phyloP scores from a whole-genome alignment of 2,888 invertebrate genomes.

The Habrosyne pyritoides region DNA sequence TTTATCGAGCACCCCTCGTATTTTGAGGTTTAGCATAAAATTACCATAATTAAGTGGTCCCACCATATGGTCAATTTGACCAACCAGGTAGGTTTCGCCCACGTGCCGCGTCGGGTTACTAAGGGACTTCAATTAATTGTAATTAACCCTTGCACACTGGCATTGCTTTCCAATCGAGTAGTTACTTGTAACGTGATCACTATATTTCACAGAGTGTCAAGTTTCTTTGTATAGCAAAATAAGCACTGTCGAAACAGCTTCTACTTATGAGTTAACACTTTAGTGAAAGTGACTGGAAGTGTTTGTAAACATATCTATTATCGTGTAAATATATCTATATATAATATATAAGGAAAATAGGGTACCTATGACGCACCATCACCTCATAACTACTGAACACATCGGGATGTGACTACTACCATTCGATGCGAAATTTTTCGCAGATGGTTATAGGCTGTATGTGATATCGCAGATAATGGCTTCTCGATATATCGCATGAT shows the following conservation, averaged over 20 bases:
- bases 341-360: too few species aligned
- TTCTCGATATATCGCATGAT: too few species aligned
- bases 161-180: slow-evolving; percentile 44
- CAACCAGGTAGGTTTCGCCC: slow-evolving; percentile 55
- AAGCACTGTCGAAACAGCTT: neutral
- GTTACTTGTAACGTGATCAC: slow-evolving; percentile 45
- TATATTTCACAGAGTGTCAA: slow-evolving; percentile 55
- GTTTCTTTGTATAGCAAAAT: slow-evolving; percentile 42
- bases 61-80: slow-evolving; percentile 66
- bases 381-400: too few species aligned
- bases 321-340: too few species aligned
- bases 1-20: slow-evolving; percentile 22
- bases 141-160: slow-evolving; percentile 57
- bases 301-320: slow-evolving; percentile 10
- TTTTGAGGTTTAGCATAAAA: slow-evolving; percentile 39
- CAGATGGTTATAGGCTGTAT: too few species aligned
- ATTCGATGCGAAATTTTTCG: too few species aligned
- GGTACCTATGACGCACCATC: too few species aligned
- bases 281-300: slow-evolving; percentile 7
- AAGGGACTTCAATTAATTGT: slow-evolving; percentile 76
- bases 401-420: too few species aligned
- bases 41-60: slow-evolving; percentile 31
- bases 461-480: too few species aligned
- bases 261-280: neutral
- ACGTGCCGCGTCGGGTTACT: slow-evolving; percentile 63